These are phyloP conservation scores for Campopleginae sp. DNA, from an alignment of 2,888 invertebrate species.

Conservation along the genomic window DNA sequence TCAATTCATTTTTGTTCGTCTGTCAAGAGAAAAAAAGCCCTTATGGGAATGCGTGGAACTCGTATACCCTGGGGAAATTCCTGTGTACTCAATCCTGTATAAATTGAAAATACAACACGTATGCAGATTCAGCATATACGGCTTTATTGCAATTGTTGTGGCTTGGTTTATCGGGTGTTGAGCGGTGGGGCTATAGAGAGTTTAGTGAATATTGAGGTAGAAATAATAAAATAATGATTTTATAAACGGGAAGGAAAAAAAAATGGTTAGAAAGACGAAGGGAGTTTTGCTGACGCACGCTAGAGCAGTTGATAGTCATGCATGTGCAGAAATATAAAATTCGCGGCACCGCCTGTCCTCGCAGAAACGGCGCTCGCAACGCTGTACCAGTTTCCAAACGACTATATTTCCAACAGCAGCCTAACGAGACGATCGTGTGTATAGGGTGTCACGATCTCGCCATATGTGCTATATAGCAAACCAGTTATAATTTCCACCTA, in stretches of 20 bases:
- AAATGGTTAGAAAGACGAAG: slow-evolving; percentile 36
- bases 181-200: slow-evolving; percentile 37
- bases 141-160: not conserved
- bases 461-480: slow-evolving; percentile 39
- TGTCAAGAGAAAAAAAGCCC: not conserved
- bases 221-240: slow-evolving; percentile 58
- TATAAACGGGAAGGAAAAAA: slow-evolving; percentile 10
- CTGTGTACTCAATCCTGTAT: not conserved
- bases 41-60: not conserved
- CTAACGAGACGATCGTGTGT: slow-evolving; percentile 42
- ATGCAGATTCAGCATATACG: not conserved
- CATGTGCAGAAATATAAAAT: slow-evolving; percentile 30
- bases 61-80: not conserved
- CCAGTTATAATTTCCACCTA: slow-evolving; percentile 68
- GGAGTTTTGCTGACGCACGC: slow-evolving; percentile 26
- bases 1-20: not conserved
- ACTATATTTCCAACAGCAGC: slow-evolving; percentile 57
- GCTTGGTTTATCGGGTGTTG: slow-evolving; percentile 34
- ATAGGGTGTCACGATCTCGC: slow-evolving; percentile 55
- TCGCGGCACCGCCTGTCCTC: slow-evolving; percentile 8
- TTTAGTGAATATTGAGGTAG: slow-evolving; percentile 51
- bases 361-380: slow-evolving; percentile 5
- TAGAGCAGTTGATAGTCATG: slow-evolving; percentile 1
- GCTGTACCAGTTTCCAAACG: slow-evolving; percentile 59
- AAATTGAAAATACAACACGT: not conserved